These are phyloP conservation scores for Pteronura brasiliensis DNA, from an alignment of 2,113 vertebrate species.

Conservation along the genomic window DNA sequence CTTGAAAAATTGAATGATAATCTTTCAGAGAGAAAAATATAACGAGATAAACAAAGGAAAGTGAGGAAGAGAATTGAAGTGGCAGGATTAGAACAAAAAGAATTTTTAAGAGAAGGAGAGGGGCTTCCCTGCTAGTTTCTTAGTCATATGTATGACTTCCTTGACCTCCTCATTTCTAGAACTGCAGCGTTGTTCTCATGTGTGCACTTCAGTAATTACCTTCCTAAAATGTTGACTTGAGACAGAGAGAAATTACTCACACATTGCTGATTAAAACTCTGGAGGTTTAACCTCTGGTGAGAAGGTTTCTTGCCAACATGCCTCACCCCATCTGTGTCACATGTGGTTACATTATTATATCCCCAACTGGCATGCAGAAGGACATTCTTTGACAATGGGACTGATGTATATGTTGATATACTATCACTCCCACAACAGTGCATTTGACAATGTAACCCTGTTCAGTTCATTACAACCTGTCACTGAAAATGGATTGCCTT, in stretches of 20 bases:
- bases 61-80: neutral
- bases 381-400: slow-evolving; percentile 1
- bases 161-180: slow-evolving; percentile 2
- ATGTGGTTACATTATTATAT: slow-evolving; percentile 2
- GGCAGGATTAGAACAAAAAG: neutral
- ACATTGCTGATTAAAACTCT: neutral
- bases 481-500: slow-evolving; percentile 54
- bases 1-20: neutral
- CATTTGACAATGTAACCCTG: slow-evolving; percentile 7
- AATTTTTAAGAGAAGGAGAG: neutral
- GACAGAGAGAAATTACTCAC: slow-evolving; percentile 16
- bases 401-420: neutral
- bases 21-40: neutral
- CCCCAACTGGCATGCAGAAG: slow-evolving; percentile 1
- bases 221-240: neutral
- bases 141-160: neutral
- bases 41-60: neutral
- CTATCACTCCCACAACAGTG: neutral
- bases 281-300: neutral
- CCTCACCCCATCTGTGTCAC: slow-evolving; percentile 26
- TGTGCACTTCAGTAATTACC: slow-evolving; percentile 2
- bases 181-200: neutral
- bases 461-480: slow-evolving; percentile 47
- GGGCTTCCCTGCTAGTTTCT: neutral
- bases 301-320: slow-evolving; percentile 21